These are phyloP conservation scores for Oscheius onirici DNA, from an alignment of 2,888 invertebrate genomes.

Conservation along the genomic window DNA sequence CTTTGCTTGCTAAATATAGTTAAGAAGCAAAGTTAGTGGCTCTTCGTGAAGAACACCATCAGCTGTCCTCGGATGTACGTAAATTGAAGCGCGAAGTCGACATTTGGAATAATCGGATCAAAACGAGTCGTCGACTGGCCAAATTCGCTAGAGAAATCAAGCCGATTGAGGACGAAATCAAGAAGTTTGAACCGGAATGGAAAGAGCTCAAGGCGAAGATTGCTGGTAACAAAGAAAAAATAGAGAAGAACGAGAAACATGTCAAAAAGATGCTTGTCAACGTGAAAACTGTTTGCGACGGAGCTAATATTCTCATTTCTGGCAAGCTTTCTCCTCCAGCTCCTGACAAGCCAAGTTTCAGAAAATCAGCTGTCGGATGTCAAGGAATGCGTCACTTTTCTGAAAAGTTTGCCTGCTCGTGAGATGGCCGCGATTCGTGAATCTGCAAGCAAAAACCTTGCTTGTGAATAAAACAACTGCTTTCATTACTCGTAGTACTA, in stretches of 20 bases:
- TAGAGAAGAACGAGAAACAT: background rate
- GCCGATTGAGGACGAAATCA: background rate
- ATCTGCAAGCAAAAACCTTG: too few species aligned
- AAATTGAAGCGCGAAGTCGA: background rate
- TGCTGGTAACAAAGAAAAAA: background rate
- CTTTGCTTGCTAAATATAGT: background rate
- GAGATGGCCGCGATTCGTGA: too few species aligned
- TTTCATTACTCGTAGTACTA: too few species aligned
- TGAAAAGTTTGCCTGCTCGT: too few species aligned
- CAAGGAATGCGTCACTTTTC: too few species aligned
- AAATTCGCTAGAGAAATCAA: conserved; percentile 14
- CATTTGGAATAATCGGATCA: conserved; percentile 4
- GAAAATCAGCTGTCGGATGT: too few species aligned
- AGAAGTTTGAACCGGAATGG: background rate
- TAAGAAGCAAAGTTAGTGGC: background rate
- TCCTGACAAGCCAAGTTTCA: too few species aligned
- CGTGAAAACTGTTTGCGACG: background rate
- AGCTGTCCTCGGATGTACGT: background rate
- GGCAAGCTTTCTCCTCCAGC: too few species aligned
- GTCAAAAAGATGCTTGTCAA: background rate
- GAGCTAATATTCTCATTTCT: background rate
- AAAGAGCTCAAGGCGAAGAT: background rate
- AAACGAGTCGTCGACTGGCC: background rate
- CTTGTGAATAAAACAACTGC: too few species aligned
- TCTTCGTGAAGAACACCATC: conserved; percentile 6